A percentile compares a stretch with the other conserved stretches of the same genome.
These are phyloP conservation scores for Notamacropus eugenii DNA, from an alignment of 2,797 vertebrate genomes.

Conservation along the genomic window DNA sequence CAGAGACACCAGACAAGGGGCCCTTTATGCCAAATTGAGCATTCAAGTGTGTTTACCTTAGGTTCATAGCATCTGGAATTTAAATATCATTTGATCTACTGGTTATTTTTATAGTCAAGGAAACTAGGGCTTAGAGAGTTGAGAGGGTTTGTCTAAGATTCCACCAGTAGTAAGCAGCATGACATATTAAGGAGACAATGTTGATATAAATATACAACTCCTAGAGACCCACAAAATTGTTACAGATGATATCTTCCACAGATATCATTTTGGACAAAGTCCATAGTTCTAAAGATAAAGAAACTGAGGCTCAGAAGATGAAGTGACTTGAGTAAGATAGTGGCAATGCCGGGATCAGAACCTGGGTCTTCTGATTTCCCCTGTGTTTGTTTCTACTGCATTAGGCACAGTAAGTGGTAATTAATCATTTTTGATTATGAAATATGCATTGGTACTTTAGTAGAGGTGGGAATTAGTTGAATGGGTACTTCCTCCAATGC, in stretches of 20 bases:
- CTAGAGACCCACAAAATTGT: not conserved
- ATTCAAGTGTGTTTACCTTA: not conserved
- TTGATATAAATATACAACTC: not conserved
- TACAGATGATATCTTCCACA: not conserved
- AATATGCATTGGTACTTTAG: not conserved
- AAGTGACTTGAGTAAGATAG: not conserved
- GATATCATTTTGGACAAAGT: not conserved
- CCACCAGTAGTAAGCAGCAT: no score
- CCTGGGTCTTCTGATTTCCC: not conserved
- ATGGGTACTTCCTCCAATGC: not conserved
- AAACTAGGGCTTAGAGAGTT: not conserved
- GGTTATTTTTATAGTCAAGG: not conserved
- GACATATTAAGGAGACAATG: no score
- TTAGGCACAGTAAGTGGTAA: not conserved
- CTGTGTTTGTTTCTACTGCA: not conserved
- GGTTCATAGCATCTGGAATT: not conserved
- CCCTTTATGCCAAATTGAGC: not conserved
- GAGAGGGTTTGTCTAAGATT: not conserved
- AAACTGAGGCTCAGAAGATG: not conserved
- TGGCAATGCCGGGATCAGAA: not conserved
- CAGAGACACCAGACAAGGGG: not conserved
- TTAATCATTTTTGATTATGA: not conserved
- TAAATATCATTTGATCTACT: not conserved
- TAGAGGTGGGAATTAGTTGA: not conserved
- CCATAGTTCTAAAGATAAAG: not conserved